Evolutionary conservation across 2,888 invertebrate genomes (phyloP).

Genomic region (Himalopsyche tibetana): DNA sequence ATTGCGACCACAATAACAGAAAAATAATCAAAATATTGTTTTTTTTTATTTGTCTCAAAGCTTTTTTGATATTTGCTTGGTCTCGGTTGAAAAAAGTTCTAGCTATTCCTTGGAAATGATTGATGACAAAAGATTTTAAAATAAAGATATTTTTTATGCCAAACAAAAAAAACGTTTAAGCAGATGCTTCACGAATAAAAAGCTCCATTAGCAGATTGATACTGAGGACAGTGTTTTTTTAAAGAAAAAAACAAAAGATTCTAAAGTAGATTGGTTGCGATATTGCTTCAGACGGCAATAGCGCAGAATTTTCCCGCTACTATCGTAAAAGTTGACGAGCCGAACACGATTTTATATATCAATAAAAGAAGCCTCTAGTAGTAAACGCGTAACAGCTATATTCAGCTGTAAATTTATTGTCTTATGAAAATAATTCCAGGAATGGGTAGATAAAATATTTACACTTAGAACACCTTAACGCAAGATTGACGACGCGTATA

Average conservation of each 20-base stretch:
- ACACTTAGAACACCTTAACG: neutral
- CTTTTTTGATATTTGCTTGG: neutral
- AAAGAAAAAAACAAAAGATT: neutral
- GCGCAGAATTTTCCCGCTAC: neutral
- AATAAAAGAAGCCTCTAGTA: slow-evolving; percentile 2
- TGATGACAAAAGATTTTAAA: neutral
- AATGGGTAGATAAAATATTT: neutral
- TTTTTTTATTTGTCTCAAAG: neutral
- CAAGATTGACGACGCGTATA: neutral
- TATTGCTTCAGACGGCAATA: neutral
- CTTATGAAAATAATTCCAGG: neutral
- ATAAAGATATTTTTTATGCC: neutral
- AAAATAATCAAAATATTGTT: too few species aligned
- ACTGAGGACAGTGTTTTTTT: neutral
- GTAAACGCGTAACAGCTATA: neutral
- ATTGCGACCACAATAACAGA: too few species aligned
- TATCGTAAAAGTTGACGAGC: slow-evolving; percentile 11
- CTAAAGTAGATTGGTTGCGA: neutral
- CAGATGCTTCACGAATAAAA: neutral
- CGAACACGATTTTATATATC: neutral
- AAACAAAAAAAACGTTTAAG: neutral
- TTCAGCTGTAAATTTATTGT: neutral
- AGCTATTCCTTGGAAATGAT: neutral
- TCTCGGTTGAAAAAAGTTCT: neutral
- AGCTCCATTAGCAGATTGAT: slow-evolving; percentile 12